A percentile compares a stretch with the other conserved stretches of the same genome.
phyloP scores from a whole-genome alignment of 2,113 vertebrate genomes.

The Notothenia rossii region DNA sequence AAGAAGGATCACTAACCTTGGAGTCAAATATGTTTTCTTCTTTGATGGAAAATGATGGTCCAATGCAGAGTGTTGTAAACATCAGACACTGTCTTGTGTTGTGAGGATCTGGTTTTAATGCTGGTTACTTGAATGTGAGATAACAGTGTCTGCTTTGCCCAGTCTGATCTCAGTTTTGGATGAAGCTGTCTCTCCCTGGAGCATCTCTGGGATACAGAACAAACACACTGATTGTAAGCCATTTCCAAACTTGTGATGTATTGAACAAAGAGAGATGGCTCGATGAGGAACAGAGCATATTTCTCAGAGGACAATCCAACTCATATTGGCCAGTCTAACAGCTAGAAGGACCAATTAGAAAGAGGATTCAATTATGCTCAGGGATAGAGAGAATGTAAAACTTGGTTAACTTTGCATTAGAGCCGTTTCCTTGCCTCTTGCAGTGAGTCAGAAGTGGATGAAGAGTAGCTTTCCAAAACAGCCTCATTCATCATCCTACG shows the following conservation, averaged over 20 bases:
- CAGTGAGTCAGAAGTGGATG: constrained; percentile 47
- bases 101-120: constrained; percentile 20
- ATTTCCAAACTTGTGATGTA: constrained; percentile 58
- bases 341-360: constrained; percentile 55
- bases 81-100: constrained; percentile 29
- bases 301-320: constrained; percentile 56
- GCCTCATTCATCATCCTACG: constrained; percentile 76
- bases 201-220: constrained; percentile 41
- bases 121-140: constrained; percentile 38
- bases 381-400: constrained; percentile 54
- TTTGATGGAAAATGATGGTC: constrained; percentile 12
- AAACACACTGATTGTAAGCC: constrained; percentile 19
- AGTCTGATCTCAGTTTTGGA: constrained; percentile 54
- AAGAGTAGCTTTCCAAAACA: constrained; percentile 65
- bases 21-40: not conserved
- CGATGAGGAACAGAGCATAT: constrained; percentile 22
- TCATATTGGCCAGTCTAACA: constrained; percentile 45
- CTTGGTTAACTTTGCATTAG: constrained; percentile 64
- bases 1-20: not conserved
- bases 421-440: constrained; percentile 23
- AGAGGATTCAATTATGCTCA: constrained; percentile 60
- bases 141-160: constrained; percentile 41
- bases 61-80: constrained; percentile 16
- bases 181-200: constrained; percentile 19
- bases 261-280: constrained; percentile 54